Percentiles rank a stretch among this genome's conserved stretches.
Evolutionary conservation across 1,140 invertebrate species (phyloP).

Genomic region (Acromyrmex charruanus): DNA sequence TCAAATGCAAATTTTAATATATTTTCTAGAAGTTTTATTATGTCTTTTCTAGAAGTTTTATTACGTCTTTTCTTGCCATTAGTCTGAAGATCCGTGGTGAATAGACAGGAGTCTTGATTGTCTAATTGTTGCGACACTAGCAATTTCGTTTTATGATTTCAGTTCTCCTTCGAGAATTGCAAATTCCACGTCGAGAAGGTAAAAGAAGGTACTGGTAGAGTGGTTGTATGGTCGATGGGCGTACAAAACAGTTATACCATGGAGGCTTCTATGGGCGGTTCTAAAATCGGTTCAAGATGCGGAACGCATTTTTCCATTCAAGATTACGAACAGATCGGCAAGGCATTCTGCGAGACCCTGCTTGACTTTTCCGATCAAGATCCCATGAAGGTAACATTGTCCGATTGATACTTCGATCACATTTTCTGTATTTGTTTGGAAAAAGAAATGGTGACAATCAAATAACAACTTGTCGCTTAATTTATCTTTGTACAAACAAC

Average conservation of each 20-base stretch:
- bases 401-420: background rate
- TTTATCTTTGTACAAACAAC: background rate
- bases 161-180: slow-evolving; percentile 97
- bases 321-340: slow-evolving; percentile 94
- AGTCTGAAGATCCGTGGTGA: no score
- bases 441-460: background rate
- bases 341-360: slow-evolving; percentile 96
- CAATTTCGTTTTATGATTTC: slow-evolving; percentile 75
- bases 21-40: no score
- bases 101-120: no score
- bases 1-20: no score
- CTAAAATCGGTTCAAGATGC: slow-evolving; percentile 91
- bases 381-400: slow-evolving; percentile 90
- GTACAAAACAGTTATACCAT: slow-evolving; percentile 97
- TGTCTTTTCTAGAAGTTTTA: no score
- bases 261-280: slow-evolving; percentile 97
- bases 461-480: background rate
- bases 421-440: slow-evolving; percentile 41
- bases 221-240: slow-evolving; percentile 97
- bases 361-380: slow-evolving; percentile 96
- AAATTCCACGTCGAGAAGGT: slow-evolving; percentile 97
- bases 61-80: no score
- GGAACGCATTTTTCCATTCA: slow-evolving; percentile 95
- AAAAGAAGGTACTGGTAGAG: slow-evolving; percentile 97
- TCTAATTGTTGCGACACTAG: no score